These are phyloP conservation scores for Lepidonotus clava DNA, from an alignment of 2,888 invertebrate genomes.

Conservation along the genomic window DNA sequence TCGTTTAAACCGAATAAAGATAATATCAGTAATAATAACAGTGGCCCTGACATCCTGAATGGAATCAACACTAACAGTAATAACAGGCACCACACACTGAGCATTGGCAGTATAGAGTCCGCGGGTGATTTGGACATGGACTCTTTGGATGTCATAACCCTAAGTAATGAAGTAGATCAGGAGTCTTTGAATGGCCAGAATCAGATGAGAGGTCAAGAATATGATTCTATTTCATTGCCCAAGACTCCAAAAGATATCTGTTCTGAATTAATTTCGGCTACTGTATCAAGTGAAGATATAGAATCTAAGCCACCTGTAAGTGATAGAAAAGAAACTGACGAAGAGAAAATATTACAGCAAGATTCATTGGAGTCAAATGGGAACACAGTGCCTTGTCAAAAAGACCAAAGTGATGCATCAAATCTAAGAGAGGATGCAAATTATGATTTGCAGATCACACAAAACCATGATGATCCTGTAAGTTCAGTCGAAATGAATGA, in stretches of 20 bases:
- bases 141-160: neutral
- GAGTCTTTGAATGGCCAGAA: neutral
- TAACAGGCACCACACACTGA: neutral
- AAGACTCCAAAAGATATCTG: neutral
- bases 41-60: neutral
- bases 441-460: neutral
- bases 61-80: constrained; percentile 26
- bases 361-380: neutral
- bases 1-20: neutral
- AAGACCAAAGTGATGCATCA: neutral
- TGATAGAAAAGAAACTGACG: neutral
- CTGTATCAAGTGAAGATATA: neutral
- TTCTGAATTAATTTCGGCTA: neutral
- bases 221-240: neutral
- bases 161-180: neutral
- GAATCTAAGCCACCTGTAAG: neutral
- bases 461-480: too few relatives aligned
- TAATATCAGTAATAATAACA: neutral
- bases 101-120: too few relatives aligned
- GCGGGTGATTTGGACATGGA: neutral
- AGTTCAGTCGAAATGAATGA: neutral
- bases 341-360: neutral
- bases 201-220: too few relatives aligned
- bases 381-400: neutral
- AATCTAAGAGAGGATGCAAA: neutral